Conservation (phyloP, 2,888 invertebrate species). For the Xylota segnis region DNA sequence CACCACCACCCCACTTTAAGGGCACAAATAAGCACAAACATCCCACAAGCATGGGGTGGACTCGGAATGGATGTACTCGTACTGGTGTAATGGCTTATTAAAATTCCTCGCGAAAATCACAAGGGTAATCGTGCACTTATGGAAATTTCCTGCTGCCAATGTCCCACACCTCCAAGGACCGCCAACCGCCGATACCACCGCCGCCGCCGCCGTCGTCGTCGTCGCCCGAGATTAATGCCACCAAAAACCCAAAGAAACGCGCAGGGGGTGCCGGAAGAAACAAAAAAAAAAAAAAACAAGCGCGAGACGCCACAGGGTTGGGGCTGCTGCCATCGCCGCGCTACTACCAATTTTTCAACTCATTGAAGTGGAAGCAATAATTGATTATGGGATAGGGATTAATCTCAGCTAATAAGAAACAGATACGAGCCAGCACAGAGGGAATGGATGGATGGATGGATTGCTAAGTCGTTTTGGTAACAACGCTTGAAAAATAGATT, state of each 20-base stretch:
- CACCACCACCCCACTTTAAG: slow-evolving; percentile 17
- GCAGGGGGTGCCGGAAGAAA: slow-evolving; percentile 6
- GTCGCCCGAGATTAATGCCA: slow-evolving; percentile 67
- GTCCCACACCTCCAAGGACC: slow-evolving; percentile 46
- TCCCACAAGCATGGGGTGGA: slow-evolving; percentile 27
- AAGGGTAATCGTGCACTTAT: slow-evolving; percentile 77
- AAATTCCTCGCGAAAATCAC: slow-evolving; percentile 76
- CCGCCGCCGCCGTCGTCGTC: slow-evolving; percentile 31
- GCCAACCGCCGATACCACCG: slow-evolving; percentile 30
- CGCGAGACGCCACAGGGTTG: slow-evolving; percentile 38
- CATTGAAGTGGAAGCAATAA: slow-evolving; percentile 77
- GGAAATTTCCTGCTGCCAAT: slow-evolving; percentile 74
- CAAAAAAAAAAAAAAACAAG: slow-evolving; percentile 25
- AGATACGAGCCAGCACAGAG: slow-evolving; percentile 59
- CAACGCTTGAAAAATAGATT: slow-evolving; percentile 70
- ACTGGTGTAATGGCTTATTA: slow-evolving; percentile 76
- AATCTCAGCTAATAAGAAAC: slow-evolving; percentile 77
- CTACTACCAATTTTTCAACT: slow-evolving; percentile 75
- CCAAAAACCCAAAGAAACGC: slow-evolving; percentile 45
- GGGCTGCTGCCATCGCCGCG: slow-evolving; percentile 47
- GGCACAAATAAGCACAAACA: slow-evolving; percentile 40
- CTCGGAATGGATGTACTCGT: slow-evolving; percentile 40
- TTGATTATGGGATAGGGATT: slow-evolving; percentile 76
- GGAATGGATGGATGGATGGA: slow-evolving; percentile 33
- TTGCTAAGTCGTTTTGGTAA: slow-evolving; percentile 61